Conservation (phyloP, 2,888 invertebrate genomes). For the Carpatolechia fugitivella region DNA sequence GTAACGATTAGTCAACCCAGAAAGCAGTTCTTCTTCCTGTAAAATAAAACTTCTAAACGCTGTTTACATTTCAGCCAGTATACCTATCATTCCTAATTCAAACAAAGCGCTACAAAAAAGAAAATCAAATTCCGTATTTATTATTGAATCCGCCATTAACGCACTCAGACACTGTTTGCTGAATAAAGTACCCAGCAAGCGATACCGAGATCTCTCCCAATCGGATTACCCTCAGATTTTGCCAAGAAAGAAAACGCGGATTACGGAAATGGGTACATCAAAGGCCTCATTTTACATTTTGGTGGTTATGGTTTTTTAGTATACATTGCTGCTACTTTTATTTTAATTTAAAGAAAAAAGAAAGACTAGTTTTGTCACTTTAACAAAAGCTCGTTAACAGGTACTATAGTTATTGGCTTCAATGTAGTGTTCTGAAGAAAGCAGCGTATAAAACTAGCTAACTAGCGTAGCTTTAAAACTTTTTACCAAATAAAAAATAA, state of each 20-base stretch:
- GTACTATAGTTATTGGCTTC: too few species aligned
- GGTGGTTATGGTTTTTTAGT: not conserved
- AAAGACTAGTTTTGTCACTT: too few species aligned
- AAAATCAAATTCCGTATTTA: not conserved
- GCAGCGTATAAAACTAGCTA: too few species aligned
- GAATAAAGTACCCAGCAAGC: constrained; percentile 22
- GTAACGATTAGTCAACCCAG: too few species aligned
- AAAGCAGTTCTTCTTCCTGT: too few species aligned
- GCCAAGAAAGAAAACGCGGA: constrained; percentile 50
- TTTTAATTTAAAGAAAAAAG: too few species aligned
- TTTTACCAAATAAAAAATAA: too few species aligned
- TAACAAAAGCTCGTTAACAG: too few species aligned
- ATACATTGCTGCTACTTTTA: not conserved
- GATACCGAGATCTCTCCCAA: constrained; percentile 33
- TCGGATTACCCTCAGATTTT: constrained; percentile 36
- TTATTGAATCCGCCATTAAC: not conserved
- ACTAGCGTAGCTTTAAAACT: too few species aligned
- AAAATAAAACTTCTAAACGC: not conserved
- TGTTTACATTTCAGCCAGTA: too few species aligned
- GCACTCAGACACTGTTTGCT: constrained; percentile 7
- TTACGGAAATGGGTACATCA: constrained; percentile 43
- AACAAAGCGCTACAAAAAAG: not conserved
- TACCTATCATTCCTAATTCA: too few species aligned
- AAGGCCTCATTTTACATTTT: not conserved
- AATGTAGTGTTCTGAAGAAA: too few species aligned